Base-by-base conservation (phyloP, 1,140 invertebrate genomes). In the Dreissena rostriformis region DNA sequence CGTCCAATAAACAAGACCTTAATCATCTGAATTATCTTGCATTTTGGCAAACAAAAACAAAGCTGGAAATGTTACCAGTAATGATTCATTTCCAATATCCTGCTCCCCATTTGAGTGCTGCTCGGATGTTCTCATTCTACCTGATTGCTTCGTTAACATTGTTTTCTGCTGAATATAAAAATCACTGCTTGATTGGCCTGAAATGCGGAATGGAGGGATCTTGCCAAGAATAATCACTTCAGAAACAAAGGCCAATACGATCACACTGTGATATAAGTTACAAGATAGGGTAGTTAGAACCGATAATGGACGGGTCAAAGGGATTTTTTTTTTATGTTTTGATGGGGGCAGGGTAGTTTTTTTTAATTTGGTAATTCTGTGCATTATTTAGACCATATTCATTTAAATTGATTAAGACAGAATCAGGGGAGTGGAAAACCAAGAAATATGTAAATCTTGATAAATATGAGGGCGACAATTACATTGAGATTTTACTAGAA, bases 11-110 rank as follows among this genome's bases (percentile, higher is more conserved):
- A 61, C 57, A 61, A 61, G 57, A 61, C 57, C 57, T 61, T 61
- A 61, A 61, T 61, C 57, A 61, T 61, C 22, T 19, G 57, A 61
- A 61, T 61, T 61, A 61, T 61, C 57, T 61, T 4, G 17, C 17
- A 61, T 61, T 61, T 61, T 61, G 57, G 57, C 57, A 61, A 61
- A 61, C 17, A 24, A 61, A 61, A 61, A 61, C 22, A 61, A n/a
- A 19, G 57, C 57, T 61, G 57, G 57, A 61, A 61, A 61, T n/a
- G 17, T n/a, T n/a, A 61, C 17, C 57, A 19, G 39, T 24, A 61
- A 24, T 61, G 57, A 61, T 61, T 61, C 57, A 61, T 61, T 61
- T 61, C 57, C 57, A 61, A 61, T 61, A 61, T 61, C 57, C 57
- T 61, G 4, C 22, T 61, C 22, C 22, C 22, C 17, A 12, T 61